These are phyloP conservation scores for Osmerus mordax DNA, from an alignment of 2,113 vertebrate genomes.

Conservation along the genomic window DNA sequence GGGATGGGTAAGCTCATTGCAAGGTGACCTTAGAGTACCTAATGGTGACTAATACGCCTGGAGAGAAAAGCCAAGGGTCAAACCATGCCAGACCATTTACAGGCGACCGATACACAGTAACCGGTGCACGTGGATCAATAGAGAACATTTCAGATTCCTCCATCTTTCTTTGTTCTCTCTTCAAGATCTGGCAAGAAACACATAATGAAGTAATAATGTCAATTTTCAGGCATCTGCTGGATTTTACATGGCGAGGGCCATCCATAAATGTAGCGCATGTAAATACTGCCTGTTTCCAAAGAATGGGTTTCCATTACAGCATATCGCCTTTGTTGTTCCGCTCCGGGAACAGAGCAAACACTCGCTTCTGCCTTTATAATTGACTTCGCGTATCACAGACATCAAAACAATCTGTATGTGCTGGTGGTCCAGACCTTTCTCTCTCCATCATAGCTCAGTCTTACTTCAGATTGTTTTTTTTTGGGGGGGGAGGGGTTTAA, in stretches of 20 bases:
- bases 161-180: slow-evolving; percentile 54
- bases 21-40: slow-evolving; percentile 71
- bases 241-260: slow-evolving; percentile 25
- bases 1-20: slow-evolving; percentile 46
- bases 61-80: slow-evolving; percentile 52
- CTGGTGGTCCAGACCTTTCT: slow-evolving; percentile 24
- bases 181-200: slow-evolving; percentile 32
- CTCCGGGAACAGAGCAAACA: slow-evolving; percentile 61
- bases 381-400: slow-evolving; percentile 65
- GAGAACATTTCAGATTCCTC: slow-evolving; percentile 49
- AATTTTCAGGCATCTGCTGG: slow-evolving; percentile 50
- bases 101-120: slow-evolving; percentile 44
- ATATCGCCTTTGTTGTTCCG: slow-evolving; percentile 59
- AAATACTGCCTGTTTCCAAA: slow-evolving; percentile 68
- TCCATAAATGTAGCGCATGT: slow-evolving; percentile 61
- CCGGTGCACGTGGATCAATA: slow-evolving; percentile 54
- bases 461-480: slow-evolving; percentile 55
- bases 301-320: slow-evolving; percentile 72
- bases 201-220: slow-evolving; percentile 59
- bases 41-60: slow-evolving; percentile 64
- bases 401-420: slow-evolving; percentile 59
- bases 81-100: slow-evolving; percentile 54
- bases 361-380: slow-evolving; percentile 69
- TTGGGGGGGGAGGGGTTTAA: slow-evolving; percentile 12
- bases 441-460: slow-evolving; percentile 56